phyloP scores from a whole-genome alignment of 1,140 invertebrate genomes.

The Plodia interpunctella region DNA sequence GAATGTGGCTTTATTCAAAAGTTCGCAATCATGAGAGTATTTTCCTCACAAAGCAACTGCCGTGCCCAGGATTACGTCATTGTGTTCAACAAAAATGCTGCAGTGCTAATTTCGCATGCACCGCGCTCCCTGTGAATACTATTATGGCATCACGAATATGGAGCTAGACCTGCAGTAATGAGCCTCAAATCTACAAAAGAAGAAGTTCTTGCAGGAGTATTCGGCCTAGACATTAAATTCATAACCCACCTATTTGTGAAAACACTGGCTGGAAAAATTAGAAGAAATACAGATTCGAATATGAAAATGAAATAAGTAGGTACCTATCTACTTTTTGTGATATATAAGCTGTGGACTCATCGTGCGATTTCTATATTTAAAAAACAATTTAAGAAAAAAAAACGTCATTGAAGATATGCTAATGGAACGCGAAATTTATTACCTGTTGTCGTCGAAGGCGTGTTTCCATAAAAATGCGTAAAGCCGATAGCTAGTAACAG shows the following conservation, averaged over 20 bases:
- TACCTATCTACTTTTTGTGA: no score
- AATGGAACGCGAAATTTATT: neutral
- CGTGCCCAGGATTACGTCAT: conserved; percentile 55
- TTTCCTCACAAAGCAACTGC: conserved; percentile 48
- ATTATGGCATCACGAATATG: conserved; percentile 43
- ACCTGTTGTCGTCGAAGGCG: neutral
- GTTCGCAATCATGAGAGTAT: conserved; percentile 56
- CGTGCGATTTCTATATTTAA: no score
- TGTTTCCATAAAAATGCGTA: neutral
- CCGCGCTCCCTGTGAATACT: conserved; percentile 41
- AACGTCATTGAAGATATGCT: neutral
- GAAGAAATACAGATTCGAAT: no score
- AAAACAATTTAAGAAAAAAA: no score
- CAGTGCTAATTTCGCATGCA: conserved; percentile 56
- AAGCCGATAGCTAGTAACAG: conserved; percentile 22
- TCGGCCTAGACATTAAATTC: no score
- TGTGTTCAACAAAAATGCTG: conserved; percentile 57
- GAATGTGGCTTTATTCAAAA: conserved; percentile 56
- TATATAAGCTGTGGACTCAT: no score
- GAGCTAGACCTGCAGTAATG: conserved; percentile 24
- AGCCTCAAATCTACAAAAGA: neutral
- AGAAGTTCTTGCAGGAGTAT: neutral
- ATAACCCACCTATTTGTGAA: no score
- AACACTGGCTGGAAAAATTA: no score
- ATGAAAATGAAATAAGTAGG: no score